Evolutionary conservation across 2,113 vertebrate genomes (phyloP).

Genomic region (Xiphophorus hellerii): DNA sequence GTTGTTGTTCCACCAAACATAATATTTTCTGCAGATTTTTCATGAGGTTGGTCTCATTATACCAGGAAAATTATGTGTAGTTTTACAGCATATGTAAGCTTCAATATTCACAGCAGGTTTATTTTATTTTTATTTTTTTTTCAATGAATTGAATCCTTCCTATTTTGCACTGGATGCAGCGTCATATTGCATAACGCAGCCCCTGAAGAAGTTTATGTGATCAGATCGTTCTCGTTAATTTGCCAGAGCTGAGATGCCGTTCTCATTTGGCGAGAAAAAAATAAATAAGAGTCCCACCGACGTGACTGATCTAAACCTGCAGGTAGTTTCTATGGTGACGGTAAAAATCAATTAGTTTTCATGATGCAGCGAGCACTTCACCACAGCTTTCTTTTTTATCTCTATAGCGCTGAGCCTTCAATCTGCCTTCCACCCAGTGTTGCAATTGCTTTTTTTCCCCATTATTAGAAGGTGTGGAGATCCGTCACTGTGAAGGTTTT

Average conservation of each 20-base stretch:
- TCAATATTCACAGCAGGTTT: not conserved
- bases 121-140: too few species aligned
- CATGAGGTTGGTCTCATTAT: not conserved
- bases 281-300: conserved; percentile 13
- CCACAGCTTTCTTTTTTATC: conserved; percentile 46
- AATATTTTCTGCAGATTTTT: not conserved
- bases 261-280: conserved; percentile 60
- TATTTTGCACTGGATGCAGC: not conserved
- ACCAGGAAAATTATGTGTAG: not conserved
- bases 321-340: conserved; percentile 69
- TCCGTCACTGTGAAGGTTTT: conserved; percentile 2
- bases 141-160: not conserved
- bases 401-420: conserved; percentile 27
- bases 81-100: not conserved
- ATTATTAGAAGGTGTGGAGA: not conserved
- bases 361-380: conserved; percentile 26
- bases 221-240: conserved; percentile 27
- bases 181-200: not conserved
- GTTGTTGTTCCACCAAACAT: too few species aligned
- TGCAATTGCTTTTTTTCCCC: not conserved
- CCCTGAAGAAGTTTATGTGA: conserved; percentile 4
- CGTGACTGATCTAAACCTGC: conserved; percentile 65
- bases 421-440: conserved; percentile 22
- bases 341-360: conserved; percentile 64
- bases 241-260: conserved; percentile 53